Base-by-base conservation (phyloP, 1,140 invertebrate species). In the Colletes gigas region DNA sequence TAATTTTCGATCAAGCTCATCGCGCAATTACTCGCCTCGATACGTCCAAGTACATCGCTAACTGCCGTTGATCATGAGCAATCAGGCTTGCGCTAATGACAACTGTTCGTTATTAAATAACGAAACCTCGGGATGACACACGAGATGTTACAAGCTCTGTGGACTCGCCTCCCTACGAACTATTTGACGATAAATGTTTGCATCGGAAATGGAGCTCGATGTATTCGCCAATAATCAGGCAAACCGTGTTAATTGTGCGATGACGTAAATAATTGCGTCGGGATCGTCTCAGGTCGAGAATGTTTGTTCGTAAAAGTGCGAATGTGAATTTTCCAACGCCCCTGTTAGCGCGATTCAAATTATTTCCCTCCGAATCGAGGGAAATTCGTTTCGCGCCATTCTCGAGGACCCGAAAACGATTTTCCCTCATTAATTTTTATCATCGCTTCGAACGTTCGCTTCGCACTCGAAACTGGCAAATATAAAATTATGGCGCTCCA, bases 111-210 rank as follows among this genome's bases (percentile, higher is more conserved):
- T 79, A 79, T 79, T 79, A 79, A 73, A 79, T 73, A 79, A 73
- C 68, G 52, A 57, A 47, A 47, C 12, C 1, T 8, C n/a, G 14
- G n/a, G 17, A 15, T 6, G 19, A 9, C 0, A 52, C 47, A 17
- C 30, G 47, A 19, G 59, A 63, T 63, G 69, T 63, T 39, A 69
- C 65, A 47, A 30, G 39, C 54, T 63, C 47, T 41, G 50, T 60
- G 68, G 68, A 41, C n/a, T 55, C 55, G 15, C 21, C 44, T 19
- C 77, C 21, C 59, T 44, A 65, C 60, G 77, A 79, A 79, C 73
- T 66, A 73, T 79, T 79, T 79, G 77, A 55, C 77, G 70, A 72
- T 63, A 79, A 79, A 79, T 66, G 65, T 79, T 79, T 79, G 70
- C 77, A 1, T 4, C 50, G 69, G 73, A 66, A 79, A 79, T 73